Evolutionary conservation across 2,888 invertebrate species (phyloP), one percentile per base, ranked within the genome.

Genomic region (Palloptera scutellata): DNA sequence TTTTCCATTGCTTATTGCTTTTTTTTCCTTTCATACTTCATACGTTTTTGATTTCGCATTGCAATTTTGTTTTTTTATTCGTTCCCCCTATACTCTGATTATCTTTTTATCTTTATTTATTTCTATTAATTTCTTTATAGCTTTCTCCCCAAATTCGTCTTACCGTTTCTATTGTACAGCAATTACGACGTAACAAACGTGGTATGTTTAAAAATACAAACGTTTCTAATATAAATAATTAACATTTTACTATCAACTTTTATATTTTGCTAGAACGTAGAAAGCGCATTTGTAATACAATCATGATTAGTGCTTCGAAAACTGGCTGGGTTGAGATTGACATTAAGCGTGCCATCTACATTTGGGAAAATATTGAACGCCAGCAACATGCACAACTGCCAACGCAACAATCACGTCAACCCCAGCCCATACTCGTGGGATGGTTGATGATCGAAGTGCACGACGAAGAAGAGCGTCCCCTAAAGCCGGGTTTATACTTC

Each of bases 271-370:
- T 66, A 82, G 84, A 82, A 66, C 81, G 77, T 61, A 84, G 81
- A 77, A 84, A 83, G 77, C 82, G 82, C 69, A 84, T 82, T 66
- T 84, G 84, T 75, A 84, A 84, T 67, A 84, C 83, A 12, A 74
- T 82, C 58, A 85, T 85, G 85, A 76, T 85, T 76, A 83, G 82
- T 72, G 77, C 76, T 57, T 77, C 78, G 9, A 78, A 80, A 58
- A 81, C 79, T 17, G 84, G 85, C 54, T 84, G 84, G 84, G 82
- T 84, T 59, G 83, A 83, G 66, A 84, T 84, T 63, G 84, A 84
- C 68, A 80, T 84, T 6, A 82, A 81, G 67, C 83, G 83, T 61
- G 84, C 84, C 55, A 79, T 84, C 30, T 79, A 81, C 63, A 80
- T 83, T 52, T 84, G 84, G 84, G 80, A 83, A 42, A 77, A 72